Percentiles rank a stretch among this genome's conserved stretches.
Conservation (phyloP, 1,140 invertebrate species). For the Bombus superbus region DNA sequence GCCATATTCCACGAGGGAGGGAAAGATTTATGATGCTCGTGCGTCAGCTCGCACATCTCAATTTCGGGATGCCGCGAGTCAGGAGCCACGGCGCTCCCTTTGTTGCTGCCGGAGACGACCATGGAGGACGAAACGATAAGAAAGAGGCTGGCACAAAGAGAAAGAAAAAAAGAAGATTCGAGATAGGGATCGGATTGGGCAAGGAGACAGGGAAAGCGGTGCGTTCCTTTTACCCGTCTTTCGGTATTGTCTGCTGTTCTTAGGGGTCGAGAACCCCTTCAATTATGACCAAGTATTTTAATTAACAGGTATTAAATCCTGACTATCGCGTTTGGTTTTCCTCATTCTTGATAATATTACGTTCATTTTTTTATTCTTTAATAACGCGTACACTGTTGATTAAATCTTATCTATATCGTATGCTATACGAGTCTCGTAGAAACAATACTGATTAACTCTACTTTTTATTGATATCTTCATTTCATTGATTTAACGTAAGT, state of each 20-base stretch:
- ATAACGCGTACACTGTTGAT: not conserved
- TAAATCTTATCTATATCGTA: not conserved
- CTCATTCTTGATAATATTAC: not conserved
- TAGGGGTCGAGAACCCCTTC: not conserved
- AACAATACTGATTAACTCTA: not conserved
- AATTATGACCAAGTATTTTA: constrained; percentile 49
- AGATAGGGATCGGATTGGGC: constrained; percentile 49
- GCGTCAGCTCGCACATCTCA: constrained; percentile 70
- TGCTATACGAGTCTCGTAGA: not conserved
- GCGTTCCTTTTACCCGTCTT: constrained; percentile 22
- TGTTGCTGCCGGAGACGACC: constrained; percentile 53
- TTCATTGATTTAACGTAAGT: not conserved
- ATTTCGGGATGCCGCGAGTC: constrained; percentile 69
- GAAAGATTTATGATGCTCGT: constrained; percentile 69
- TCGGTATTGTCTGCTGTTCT: constrained; percentile 32
- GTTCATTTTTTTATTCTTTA: not conserved
- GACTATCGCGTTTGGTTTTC: not conserved
- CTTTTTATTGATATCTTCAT: not conserved
- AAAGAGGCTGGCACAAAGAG: constrained; percentile 28
- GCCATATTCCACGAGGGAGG: constrained; percentile 47
- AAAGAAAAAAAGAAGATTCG: constrained; percentile 1
- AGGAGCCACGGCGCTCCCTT: constrained; percentile 39
- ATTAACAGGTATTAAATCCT: constrained; percentile 28
- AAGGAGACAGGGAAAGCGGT: constrained; percentile 36
- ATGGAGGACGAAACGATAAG: constrained; percentile 49